Base-by-base conservation (phyloP, 2,797 vertebrate genomes). In the Mastacembelus armatus region DNA sequence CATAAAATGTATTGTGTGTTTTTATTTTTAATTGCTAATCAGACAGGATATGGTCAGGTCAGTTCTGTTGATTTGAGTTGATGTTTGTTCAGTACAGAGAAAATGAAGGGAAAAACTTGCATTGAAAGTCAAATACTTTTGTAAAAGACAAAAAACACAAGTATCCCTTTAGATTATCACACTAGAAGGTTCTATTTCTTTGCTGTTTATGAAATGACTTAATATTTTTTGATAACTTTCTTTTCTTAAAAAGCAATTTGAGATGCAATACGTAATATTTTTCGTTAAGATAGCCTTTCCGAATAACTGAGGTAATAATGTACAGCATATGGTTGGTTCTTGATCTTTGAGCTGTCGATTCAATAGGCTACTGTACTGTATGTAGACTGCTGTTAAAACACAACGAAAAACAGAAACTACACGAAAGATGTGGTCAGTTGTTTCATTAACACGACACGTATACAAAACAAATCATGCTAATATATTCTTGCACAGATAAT, bases 221-320 rank as follows among this genome's bases (percentile, higher is more conserved):
- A 67, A 79, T 85, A 74, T 85, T 82, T 88, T 86, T 88, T 61
- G 52, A 72, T 67, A 42, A 50, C 54, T 77, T 64, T 30, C 26
- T 59, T 67, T 83, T 77, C 60, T 84, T 88, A 71, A 86, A 83
- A 91, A 88, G 85, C 90, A 92, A 93, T 91, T 88, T 89, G 74
- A 91, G 90, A 94, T 95, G 94, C 93, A 95, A 95, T 94, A 95
- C 78, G 9, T 85, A 79, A 80, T 85, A 83, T 67, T 67, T 75
- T 84, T 81, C 73, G 77, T 50, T 61, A 78, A 79, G 71, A 85
- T 68, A 88, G 87, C 85, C 85, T 90, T 88, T 89, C 71, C 38
- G 45, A 56, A 56, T 74, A 72, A 71, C 77, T 8, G 80, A 88
- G 84, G 77, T 87, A 84, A 88, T 85, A 85, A 86, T 87, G 78